A percentile compares a stretch with the other conserved stretches of the same genome.
Evolutionary conservation across 2,888 invertebrate species (phyloP).

Genomic region (Pteria penguin): DNA sequence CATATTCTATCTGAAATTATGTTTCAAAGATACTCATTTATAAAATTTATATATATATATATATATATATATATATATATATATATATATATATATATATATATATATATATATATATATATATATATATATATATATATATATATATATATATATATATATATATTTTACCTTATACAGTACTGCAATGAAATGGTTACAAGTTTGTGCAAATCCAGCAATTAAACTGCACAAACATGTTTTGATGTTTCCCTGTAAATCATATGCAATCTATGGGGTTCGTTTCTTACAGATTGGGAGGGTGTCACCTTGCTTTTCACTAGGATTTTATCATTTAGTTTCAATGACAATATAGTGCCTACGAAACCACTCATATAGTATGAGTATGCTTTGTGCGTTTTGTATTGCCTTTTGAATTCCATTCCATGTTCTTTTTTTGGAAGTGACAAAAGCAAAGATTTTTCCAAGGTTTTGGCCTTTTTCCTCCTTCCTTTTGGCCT

Average conservation of each 20-base stretch:
- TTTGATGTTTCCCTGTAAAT: constrained; percentile 4
- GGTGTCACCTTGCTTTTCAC: constrained; percentile 12
- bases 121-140: no score
- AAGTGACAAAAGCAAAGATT: constrained; percentile 21
- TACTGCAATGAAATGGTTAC: constrained; percentile 13
- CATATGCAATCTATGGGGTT: constrained; percentile 15
- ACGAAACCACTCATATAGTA: constrained; percentile 20
- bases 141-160: no score
- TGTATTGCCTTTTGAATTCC: constrained; percentile 25
- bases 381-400: constrained; percentile 26
- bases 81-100: no score
- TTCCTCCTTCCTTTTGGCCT: constrained; percentile 6
- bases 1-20: constrained; percentile 15
- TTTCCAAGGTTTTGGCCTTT: constrained; percentile 26
- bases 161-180: no score
- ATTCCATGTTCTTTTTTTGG: constrained; percentile 4
- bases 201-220: not conserved
- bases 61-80: no score
- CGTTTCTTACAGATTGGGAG: constrained; percentile 24
- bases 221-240: constrained; percentile 28
- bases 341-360: not conserved
- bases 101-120: no score
- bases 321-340: not conserved
- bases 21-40: no score
- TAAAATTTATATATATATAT: no score